Evolutionary conservation across 2,113 vertebrate genomes (phyloP).

Genomic region (Nycticryphes semicollaris): DNA sequence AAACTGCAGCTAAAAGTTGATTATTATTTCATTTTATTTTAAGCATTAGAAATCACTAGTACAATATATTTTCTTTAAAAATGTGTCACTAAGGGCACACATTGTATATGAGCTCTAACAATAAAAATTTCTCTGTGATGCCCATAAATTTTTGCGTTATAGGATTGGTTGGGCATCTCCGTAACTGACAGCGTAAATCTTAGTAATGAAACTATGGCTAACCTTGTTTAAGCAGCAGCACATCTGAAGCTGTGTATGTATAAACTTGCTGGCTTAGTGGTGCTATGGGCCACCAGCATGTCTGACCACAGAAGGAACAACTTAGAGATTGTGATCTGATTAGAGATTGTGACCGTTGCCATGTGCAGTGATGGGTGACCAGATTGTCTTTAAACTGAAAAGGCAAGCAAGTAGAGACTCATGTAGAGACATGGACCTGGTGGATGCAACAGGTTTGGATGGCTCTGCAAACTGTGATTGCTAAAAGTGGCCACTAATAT

Average conservation of each 20-base stretch:
- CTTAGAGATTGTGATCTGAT: background rate
- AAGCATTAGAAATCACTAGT: slow-evolving; percentile 48
- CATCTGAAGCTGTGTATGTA: background rate
- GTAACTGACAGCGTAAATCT: slow-evolving; percentile 44
- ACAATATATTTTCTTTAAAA: slow-evolving; percentile 46
- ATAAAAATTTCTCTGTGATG: slow-evolving; percentile 17
- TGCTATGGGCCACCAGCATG: background rate
- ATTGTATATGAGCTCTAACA: slow-evolving; percentile 13
- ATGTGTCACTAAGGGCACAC: slow-evolving; percentile 32
- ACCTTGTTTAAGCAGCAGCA: slow-evolving; percentile 24
- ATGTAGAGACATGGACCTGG: background rate
- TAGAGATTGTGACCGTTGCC: background rate
- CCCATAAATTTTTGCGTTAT: slow-evolving; percentile 24
- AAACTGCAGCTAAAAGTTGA: slow-evolving; percentile 53
- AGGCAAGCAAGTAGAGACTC: background rate
- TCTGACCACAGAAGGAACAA: background rate
- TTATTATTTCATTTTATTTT: slow-evolving; percentile 68
- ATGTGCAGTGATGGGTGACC: background rate
- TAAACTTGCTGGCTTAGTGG: background rate
- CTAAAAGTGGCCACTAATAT: background rate
- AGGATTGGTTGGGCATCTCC: slow-evolving; percentile 20
- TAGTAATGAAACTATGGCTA: slow-evolving; percentile 12
- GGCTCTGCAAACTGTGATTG: background rate
- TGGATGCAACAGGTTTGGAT: background rate
- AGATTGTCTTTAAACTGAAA: background rate